Percentiles rank a stretch among this genome's conserved stretches.
Conservation (phyloP, 2,797 vertebrate species). For the Gymnopithys bicolor region DNA sequence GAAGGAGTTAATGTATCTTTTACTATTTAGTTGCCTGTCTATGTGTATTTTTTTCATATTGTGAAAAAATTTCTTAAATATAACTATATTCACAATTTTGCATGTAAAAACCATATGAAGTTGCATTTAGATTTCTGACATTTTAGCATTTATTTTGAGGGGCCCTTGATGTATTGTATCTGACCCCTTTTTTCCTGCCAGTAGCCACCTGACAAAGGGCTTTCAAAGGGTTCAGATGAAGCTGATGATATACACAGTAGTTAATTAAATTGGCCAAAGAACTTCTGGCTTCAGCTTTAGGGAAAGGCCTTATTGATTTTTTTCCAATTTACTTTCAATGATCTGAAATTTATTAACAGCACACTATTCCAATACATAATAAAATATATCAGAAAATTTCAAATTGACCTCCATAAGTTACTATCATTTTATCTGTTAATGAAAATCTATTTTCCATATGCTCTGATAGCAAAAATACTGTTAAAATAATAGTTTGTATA, state of each 20-base stretch:
- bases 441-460: not conserved
- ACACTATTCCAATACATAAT: not conserved
- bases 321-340: not conserved
- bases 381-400: not conserved
- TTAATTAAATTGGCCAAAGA: constrained; percentile 9
- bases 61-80: not conserved
- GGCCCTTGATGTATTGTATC: not conserved
- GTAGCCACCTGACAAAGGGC: not conserved
- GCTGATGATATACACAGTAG: not conserved
- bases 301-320: not conserved
- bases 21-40: not conserved
- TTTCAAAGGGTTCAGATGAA: not conserved
- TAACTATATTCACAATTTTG: not conserved
- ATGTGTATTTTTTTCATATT: not conserved
- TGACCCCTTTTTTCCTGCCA: not conserved
- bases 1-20: accelerated
- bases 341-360: not conserved
- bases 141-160: not conserved
- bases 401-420: not conserved
- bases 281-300: not conserved
- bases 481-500: not conserved
- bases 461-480: not conserved
- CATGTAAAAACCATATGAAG: not conserved
- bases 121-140: not conserved
- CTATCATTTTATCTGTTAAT: not conserved